phyloP scores from a whole-genome alignment of 2,113 vertebrate genomes.

The Dicentrarchus labrax region DNA sequence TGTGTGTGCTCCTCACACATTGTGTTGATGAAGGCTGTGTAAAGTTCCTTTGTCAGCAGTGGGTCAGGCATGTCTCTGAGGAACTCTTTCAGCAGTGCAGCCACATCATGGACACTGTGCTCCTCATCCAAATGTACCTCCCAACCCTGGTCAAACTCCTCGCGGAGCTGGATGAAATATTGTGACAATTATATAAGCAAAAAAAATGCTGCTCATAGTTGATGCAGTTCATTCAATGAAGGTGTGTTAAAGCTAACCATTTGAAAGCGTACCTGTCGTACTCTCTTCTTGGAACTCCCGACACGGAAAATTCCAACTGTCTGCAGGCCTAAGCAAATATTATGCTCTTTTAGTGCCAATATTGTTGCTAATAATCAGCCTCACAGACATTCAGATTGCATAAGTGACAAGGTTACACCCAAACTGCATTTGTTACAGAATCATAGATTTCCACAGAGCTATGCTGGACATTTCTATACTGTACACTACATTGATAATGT shows the following conservation, averaged over 20 bases:
- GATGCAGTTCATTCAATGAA: background rate
- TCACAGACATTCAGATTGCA: background rate
- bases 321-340: conserved; percentile 88
- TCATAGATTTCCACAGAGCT: background rate
- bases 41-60: conserved; percentile 95
- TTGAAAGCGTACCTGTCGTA: conserved; percentile 89
- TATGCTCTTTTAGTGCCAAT: conserved; percentile 11
- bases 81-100: conserved; percentile 96
- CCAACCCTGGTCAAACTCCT: conserved; percentile 94
- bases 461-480: background rate
- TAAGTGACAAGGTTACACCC: background rate
- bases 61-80: conserved; percentile 97
- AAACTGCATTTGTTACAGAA: background rate
- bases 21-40: conserved; percentile 95
- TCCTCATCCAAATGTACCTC: conserved; percentile 93
- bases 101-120: conserved; percentile 95
- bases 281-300: conserved; percentile 98
- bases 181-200: background rate
- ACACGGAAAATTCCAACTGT: conserved; percentile 98
- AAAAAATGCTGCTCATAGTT: background rate
- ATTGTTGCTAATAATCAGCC: background rate
- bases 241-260: background rate
- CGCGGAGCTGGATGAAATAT: conserved; percentile 87
- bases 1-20: conserved; percentile 85
- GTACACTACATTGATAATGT: conserved; percentile 13